Base-by-base conservation (phyloP, 2,113 vertebrate species). In the Nasalis larvatus region DNA sequence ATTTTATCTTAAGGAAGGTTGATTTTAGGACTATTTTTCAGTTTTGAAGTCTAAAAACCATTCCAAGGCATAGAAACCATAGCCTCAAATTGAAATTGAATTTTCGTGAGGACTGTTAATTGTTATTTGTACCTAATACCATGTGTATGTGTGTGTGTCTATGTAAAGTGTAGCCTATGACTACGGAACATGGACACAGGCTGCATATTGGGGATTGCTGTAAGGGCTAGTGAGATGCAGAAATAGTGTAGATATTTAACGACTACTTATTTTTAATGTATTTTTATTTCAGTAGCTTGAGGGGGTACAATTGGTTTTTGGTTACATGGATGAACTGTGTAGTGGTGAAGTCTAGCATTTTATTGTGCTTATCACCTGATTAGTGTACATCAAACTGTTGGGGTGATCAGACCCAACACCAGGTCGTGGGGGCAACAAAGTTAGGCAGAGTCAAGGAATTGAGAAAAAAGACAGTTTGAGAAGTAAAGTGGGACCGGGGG, bases 241-340 rank as follows among this genome's bases (percentile, higher is more conserved):
- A 93, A 86, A 92, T 93, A 98, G 97, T 98, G 85, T 98, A 98
- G 98, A 97, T 98, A 93, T 96, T 96, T 98, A 98, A 98, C 97
- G 94, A 98, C 97, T 97, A 97, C 97, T 94, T 98, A 96, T 87
- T 89, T 95, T 94, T 94, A 54, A 77, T 86, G 68, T 86, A 92
- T 71, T 56, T 63, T 30, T 63, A 63, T 30, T 63, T 63, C 27
- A 63, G 11, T 63, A 30, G 27, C 60, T 63, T 30, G 13, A 63
- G 60, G 60, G 27, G 60, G 60, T 63, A 63, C 27, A 63, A 6
- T 30, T 63, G 27, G 27, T 63, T 63, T 63, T 63, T 63, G 60
- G 60, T 63, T 63, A 14, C 27, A 63, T 63, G 60, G 60, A 30
- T 63, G 60, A 63, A 63, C 12, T 63, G 60, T 63, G 27, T 63